These are phyloP conservation scores for Unio delphinus DNA, from an alignment of 2,888 invertebrate genomes.

Conservation along the genomic window DNA sequence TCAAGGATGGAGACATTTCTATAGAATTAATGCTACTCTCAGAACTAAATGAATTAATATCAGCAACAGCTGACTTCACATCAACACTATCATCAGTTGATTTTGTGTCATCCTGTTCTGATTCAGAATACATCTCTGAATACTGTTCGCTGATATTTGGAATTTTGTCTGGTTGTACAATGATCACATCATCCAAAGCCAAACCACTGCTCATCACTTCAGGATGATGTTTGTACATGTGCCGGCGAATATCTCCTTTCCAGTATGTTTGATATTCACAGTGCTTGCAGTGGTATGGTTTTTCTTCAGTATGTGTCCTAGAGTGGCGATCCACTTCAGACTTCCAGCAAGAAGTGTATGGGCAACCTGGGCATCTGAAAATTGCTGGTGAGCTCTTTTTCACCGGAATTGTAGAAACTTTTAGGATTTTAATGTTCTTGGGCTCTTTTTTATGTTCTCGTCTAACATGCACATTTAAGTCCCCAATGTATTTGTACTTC, in stretches of 20 bases:
- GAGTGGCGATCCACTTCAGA: conserved; percentile 73
- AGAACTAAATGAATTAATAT: background rate
- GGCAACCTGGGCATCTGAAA: conserved; percentile 81
- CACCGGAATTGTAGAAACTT: conserved; percentile 46
- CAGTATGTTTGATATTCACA: conserved; percentile 73
- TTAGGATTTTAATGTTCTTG: conserved; percentile 41
- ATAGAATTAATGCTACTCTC: no score
- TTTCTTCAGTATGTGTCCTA: conserved; percentile 69
- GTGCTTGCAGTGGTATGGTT: conserved; percentile 72
- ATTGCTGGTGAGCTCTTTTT: conserved; percentile 55
- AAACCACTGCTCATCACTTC: conserved; percentile 51
- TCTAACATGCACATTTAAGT: conserved; percentile 80
- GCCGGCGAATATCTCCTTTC: conserved; percentile 74
- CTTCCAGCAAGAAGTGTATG: conserved; percentile 70
- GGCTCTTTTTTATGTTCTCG: conserved; percentile 76
- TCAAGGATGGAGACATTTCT: no score
- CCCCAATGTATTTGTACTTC: conserved; percentile 81
- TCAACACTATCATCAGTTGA: background rate
- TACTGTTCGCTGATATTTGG: background rate
- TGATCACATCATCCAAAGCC: conserved; percentile 50
- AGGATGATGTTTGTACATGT: conserved; percentile 72
- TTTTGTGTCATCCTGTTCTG: background rate
- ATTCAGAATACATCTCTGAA: conserved; percentile 7
- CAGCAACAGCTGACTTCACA: background rate
- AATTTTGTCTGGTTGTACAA: conserved; percentile 20